phyloP scores from a whole-genome alignment of 2,113 vertebrate species.

The Apus apus region DNA sequence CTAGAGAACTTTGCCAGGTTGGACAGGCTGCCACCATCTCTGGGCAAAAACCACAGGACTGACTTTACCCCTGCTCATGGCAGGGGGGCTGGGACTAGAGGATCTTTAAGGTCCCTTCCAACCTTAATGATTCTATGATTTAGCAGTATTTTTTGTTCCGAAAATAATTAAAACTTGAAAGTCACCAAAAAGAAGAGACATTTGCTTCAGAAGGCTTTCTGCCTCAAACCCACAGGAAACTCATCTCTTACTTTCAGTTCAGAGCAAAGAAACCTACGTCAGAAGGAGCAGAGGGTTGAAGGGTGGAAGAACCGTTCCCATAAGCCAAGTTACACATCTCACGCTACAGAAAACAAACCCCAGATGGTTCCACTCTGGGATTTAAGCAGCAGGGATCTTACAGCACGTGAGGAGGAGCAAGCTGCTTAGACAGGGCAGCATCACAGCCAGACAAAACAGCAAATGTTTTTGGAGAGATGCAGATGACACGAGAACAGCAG shows the following conservation, averaged over 20 bases:
- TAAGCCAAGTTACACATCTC: neutral
- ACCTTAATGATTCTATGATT: no score
- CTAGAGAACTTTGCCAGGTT: neutral
- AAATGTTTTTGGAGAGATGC: neutral
- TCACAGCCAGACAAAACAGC: neutral
- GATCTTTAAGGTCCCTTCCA: no score
- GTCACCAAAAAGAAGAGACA: neutral
- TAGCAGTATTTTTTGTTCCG: neutral
- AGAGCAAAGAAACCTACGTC: neutral
- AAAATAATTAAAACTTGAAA: neutral
- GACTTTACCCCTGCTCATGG: neutral
- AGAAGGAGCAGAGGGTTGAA: neutral
- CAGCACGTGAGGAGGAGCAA: neutral
- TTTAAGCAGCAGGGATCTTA: neutral
- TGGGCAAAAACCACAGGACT: fast-evolving
- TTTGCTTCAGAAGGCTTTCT: neutral
- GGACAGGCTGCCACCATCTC: neutral
- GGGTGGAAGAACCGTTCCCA: neutral
- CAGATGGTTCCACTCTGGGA: neutral
- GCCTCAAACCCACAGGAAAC: neutral
- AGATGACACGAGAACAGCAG: neutral
- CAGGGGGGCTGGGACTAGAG: no score
- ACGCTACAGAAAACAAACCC: neutral
- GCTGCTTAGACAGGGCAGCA: neutral
- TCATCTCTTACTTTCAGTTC: neutral